phyloP scores from a whole-genome alignment of 2,113 vertebrate genomes.

The Elephas maximus region DNA sequence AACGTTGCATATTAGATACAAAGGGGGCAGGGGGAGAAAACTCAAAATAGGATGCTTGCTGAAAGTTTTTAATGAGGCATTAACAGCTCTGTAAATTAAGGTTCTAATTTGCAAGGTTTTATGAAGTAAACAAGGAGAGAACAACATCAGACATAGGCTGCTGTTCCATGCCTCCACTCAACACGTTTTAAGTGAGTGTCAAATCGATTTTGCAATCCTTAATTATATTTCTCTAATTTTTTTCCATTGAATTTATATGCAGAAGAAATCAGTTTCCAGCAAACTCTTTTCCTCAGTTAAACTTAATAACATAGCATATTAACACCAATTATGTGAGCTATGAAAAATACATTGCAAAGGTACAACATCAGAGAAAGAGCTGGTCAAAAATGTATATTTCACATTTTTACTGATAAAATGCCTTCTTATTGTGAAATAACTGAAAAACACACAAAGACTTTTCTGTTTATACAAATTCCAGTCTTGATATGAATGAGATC shows the following conservation, averaged over 20 bases:
- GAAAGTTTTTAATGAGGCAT: conserved; percentile 73
- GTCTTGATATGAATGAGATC: neutral
- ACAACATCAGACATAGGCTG: neutral
- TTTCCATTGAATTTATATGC: conserved; percentile 67
- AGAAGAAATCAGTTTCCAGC: conserved; percentile 72
- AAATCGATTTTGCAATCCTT: conserved; percentile 80
- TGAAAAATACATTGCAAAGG: conserved; percentile 44
- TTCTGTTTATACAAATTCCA: neutral
- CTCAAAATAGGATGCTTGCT: neutral
- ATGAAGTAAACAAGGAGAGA: conserved; percentile 70
- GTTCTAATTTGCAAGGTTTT: conserved; percentile 70
- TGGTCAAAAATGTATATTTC: neutral
- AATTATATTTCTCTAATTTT: conserved; percentile 75
- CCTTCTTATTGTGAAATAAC: neutral
- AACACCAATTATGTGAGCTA: conserved; percentile 60
- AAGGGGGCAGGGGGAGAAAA: neutral
- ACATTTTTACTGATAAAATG: conserved; percentile 12
- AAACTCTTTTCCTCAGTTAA: conserved; percentile 77
- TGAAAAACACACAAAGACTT: neutral
- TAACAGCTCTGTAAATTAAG: conserved; percentile 72
- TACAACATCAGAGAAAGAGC: neutral
- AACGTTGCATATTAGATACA: neutral
- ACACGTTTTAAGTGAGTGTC: conserved; percentile 66
- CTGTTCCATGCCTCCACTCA: neutral
- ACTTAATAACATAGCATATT: conserved; percentile 65